Percentiles rank a stretch among this genome's conserved stretches.
phyloP scores from a whole-genome alignment of 2,888 invertebrate genomes.

The Diplolepis rosae region DNA sequence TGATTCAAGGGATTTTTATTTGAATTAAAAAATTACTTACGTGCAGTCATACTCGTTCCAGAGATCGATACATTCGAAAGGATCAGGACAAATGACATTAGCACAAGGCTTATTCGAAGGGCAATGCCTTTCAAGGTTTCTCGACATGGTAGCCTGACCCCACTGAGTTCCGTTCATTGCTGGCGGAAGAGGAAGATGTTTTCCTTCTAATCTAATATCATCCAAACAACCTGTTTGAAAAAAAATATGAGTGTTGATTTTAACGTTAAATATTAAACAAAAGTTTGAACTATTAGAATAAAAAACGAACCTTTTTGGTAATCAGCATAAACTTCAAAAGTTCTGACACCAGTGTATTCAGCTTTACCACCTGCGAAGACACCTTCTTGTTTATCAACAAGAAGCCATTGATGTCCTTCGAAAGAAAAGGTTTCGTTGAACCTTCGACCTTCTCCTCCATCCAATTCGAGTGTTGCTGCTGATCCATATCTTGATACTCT shows the following conservation, averaged over 20 bases:
- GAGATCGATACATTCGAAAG: conserved; percentile 95
- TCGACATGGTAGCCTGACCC: conserved; percentile 96
- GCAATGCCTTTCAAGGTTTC: conserved; percentile 93
- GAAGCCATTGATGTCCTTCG: conserved; percentile 92
- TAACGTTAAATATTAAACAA: not conserved
- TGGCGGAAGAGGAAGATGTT: conserved; percentile 94
- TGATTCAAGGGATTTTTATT: not conserved
- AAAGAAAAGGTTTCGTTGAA: conserved; percentile 95
- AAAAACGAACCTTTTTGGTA: conserved; percentile 87
- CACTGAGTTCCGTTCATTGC: conserved; percentile 96
- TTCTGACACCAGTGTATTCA: conserved; percentile 94
- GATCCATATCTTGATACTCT: conserved; percentile 93
- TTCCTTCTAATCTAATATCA: conserved; percentile 92
- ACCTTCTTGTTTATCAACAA: conserved; percentile 95
- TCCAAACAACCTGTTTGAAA: conserved; percentile 81
- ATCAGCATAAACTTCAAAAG: conserved; percentile 95
- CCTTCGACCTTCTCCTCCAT: conserved; percentile 94
- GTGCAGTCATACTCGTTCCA: conserved; percentile 99
- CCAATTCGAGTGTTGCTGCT: conserved; percentile 92
- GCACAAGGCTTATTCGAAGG: conserved; percentile 96
- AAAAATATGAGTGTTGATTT: too few species aligned
- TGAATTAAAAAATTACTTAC: conserved; percentile 81
- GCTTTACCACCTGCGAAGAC: conserved; percentile 97
- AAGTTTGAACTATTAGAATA: not conserved
- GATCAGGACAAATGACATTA: conserved; percentile 94